These are phyloP conservation scores for pig (Sus scrofa) DNA, from an alignment of 2,113 vertebrate genomes.

Conservation along the genomic window T2T-Sscrofa CM000826.6:46460001-46460500, in stretches of 20 bases:
- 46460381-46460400: not conserved
- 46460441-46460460: not conserved
- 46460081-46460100: not conserved
- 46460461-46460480: not conserved
- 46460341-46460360: not conserved
- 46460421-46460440: not conserved
- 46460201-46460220: not conserved
- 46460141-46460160: not conserved
- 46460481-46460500: not conserved
- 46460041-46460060: no score
- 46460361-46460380: not conserved
- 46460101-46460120: not conserved
- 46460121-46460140: not conserved
- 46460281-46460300: not conserved
- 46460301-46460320: not conserved
- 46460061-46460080: not conserved
- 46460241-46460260: not conserved
- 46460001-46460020: not conserved
- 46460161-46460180: not conserved
- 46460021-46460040: not conserved
- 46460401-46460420: not conserved
- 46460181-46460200: not conserved
- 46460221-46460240: not conserved
- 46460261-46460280: not conserved
- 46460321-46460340: not conserved